Conservation (phyloP, 2,113 vertebrate species). For the Bolborhynchus lineola region DNA sequence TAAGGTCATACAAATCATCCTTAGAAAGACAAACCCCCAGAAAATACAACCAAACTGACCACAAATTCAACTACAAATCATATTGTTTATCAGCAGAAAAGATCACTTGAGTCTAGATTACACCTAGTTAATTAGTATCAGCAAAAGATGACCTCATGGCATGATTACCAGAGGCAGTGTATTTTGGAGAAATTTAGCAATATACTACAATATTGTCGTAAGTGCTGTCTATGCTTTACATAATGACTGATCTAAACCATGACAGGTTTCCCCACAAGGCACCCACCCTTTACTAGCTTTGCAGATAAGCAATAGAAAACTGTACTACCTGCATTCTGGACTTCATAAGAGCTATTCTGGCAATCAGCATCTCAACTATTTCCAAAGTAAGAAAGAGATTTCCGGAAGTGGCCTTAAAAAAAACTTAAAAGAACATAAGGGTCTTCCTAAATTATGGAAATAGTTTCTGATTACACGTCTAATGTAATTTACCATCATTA, state of each 20-base stretch:
- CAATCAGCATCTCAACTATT: neutral
- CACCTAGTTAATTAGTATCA: neutral
- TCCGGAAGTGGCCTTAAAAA: neutral
- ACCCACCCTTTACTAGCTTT: neutral
- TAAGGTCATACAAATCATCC: neutral
- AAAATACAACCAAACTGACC: neutral
- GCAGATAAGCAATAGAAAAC: neutral
- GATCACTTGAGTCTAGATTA: neutral
- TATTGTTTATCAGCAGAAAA: neutral
- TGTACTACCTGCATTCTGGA: neutral
- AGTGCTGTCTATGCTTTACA: neutral
- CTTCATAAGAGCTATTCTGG: neutral
- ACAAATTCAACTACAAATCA: neutral
- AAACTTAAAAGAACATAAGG: neutral
- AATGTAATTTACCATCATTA: neutral
- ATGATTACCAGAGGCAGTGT: neutral
- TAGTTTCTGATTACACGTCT: neutral
- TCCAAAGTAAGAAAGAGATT: neutral
- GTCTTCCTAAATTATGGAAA: neutral
- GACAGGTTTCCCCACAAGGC: neutral
- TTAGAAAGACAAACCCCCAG: neutral
- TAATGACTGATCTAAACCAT: neutral
- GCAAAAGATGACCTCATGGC: neutral
- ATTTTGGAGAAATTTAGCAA: neutral
- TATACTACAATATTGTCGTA: neutral